Conservation (phyloP, 2,797 vertebrate species). For the Luscinia luscinia region DNA sequence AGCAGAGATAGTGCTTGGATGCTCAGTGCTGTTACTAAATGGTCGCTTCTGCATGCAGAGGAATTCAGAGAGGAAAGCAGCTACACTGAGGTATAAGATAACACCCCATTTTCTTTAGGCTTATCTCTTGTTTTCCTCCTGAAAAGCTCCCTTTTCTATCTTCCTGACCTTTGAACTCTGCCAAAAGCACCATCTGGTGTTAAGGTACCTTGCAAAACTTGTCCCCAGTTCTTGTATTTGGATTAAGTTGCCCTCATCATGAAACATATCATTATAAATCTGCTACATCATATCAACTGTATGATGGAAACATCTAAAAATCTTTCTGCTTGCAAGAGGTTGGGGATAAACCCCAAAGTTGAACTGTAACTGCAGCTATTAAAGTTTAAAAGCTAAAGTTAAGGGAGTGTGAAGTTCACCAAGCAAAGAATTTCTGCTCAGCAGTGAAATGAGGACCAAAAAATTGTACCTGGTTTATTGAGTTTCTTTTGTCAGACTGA, state of each 20-base stretch:
- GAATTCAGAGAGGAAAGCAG: background rate
- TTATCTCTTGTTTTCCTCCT: background rate
- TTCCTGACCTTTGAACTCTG: slow-evolving; percentile 8
- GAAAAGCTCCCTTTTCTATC: background rate
- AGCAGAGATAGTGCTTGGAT: background rate
- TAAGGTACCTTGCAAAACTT: background rate
- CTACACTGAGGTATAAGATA: background rate
- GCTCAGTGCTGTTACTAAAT: background rate
- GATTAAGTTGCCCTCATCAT: background rate
- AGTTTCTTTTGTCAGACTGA: background rate
- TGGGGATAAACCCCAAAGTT: fast-evolving
- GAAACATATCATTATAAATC: background rate
- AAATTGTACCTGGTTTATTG: background rate
- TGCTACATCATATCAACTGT: background rate
- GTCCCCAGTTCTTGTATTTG: background rate
- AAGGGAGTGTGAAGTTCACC: background rate
- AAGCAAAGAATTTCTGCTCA: background rate
- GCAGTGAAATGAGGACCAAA: background rate
- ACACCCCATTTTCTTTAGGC: background rate
- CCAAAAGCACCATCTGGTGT: background rate
- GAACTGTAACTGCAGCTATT: background rate
- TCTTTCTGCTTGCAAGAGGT: background rate
- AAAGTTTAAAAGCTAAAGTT: background rate
- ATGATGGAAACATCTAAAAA: background rate
- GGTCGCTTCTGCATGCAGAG: background rate